Conservation (phyloP, 2,797 vertebrate genomes). For the Bradypodion ventrale region DNA sequence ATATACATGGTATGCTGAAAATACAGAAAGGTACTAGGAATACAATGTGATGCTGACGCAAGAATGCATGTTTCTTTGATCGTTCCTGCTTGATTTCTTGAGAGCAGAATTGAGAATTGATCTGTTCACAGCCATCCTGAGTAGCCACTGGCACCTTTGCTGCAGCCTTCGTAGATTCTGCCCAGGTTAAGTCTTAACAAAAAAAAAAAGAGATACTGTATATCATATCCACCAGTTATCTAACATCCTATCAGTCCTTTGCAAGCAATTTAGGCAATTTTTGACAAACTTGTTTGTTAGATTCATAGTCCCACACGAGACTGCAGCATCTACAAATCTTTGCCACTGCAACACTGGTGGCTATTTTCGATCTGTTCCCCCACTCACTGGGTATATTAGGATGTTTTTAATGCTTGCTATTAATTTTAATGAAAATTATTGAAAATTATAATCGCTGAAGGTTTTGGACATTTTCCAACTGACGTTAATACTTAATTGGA, state of each 20-base stretch:
- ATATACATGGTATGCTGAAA: neutral
- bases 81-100: neutral
- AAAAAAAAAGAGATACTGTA: neutral
- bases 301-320: neutral
- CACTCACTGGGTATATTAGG: constrained; percentile 40
- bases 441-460: constrained; percentile 64
- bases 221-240: neutral
- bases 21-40: neutral
- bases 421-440: constrained; percentile 72
- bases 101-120: neutral
- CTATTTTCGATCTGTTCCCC: constrained; percentile 48
- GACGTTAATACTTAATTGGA: constrained; percentile 67
- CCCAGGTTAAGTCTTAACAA: too few species aligned
- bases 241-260: neutral
- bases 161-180: too few species aligned
- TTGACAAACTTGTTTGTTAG: neutral
- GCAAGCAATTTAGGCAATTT: neutral
- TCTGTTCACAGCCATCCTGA: neutral
- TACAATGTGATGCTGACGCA: neutral
- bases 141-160: neutral
- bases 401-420: constrained; percentile 63
- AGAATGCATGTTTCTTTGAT: neutral
- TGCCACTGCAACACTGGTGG: constrained; percentile 28
- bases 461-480: constrained; percentile 66
- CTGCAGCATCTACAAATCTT: neutral